These are phyloP conservation scores for Drosophila nigromelanica DNA, from an alignment of 1,140 invertebrate species.

Conservation along the genomic window DNA sequence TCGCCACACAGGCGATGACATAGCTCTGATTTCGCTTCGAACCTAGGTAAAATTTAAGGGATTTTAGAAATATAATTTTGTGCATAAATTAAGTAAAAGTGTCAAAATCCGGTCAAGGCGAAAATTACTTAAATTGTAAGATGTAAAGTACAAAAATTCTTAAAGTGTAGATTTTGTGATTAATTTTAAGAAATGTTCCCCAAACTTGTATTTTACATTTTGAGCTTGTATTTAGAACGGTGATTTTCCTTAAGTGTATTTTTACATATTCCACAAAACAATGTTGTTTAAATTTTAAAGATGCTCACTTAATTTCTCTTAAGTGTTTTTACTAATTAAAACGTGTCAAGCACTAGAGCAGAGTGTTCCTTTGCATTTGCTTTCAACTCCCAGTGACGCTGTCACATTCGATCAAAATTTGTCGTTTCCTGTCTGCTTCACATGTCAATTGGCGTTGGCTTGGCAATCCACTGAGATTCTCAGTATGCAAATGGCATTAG, in stretches of 20 bases:
- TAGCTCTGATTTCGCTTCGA: no score
- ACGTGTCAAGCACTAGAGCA: not conserved
- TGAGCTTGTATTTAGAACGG: not conserved
- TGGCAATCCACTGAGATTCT: conserved; percentile 31
- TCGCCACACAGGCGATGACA: no score
- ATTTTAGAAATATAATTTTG: no score
- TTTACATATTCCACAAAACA: not conserved
- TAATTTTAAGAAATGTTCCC: no score
- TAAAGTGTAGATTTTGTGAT: no score
- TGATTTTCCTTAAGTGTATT: no score
- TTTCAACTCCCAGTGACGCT: not conserved
- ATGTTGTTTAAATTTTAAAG: not conserved
- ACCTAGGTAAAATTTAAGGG: no score
- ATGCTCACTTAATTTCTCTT: not conserved
- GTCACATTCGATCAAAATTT: conserved; percentile 26
- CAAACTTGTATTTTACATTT: no score
- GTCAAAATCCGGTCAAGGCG: no score
- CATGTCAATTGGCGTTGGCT: conserved; percentile 26
- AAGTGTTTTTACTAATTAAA: not conserved
- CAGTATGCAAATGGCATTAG: conserved; percentile 45
- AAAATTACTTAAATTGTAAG: no score
- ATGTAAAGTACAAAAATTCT: no score
- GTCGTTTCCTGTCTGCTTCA: conserved; percentile 9
- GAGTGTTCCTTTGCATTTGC: not conserved
- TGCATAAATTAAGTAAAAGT: no score